Evolutionary conservation across 1,140 invertebrate genomes (phyloP), one percentile per base, ranked within the genome.

Genomic region (Asobara japonica): DNA sequence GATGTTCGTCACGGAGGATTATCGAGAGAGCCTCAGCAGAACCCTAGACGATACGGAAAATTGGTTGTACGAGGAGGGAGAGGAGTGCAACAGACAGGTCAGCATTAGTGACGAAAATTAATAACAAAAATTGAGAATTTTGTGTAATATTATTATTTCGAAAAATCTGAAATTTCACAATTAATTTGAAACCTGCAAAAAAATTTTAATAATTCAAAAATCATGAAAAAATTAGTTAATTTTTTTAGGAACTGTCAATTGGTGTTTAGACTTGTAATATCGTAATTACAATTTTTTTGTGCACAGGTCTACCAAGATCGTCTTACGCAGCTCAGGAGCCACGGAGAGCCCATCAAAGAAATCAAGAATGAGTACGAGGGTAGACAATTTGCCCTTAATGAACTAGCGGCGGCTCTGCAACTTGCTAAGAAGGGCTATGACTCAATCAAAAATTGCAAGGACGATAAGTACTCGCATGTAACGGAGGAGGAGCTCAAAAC

Each of bases 1-100:
- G 68, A 89, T 91, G 6, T 99, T 92, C 81, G 90, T 97, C 1
- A 88, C 91, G 3, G 93, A 96, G 71, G 81, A 88, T 5, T 93
- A 95, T 71, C 90, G 93, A 74, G 89, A 91, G 62, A 77, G 86
- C 0, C 91, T 98, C 67, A 91, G 91, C 36, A 81, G 86, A 67
- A 87, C 91, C 67, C 89, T 99, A 10, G 94, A 95, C 77, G 90
- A 94, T 22, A 94, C 96, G 74, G 97, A 99, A 88, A 93, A 94
- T 80, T 99, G 98, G 98, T 87, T 99, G 0, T 99, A 99, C 82
- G 95, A 96, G 73, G 92, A 93, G 69, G 97, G 98, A 0, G 96
- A 98, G 85, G 95, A 99, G 79, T 95, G 96, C 81, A 92, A 93
- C 56, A 93, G 95, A 88, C 93, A 95, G n/a, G 79, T 90, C 95